These are phyloP conservation scores for Agelas oroides DNA, from an alignment of 37 sponge, comb jelly and placozoan species.

Conservation along the genomic window DNA sequence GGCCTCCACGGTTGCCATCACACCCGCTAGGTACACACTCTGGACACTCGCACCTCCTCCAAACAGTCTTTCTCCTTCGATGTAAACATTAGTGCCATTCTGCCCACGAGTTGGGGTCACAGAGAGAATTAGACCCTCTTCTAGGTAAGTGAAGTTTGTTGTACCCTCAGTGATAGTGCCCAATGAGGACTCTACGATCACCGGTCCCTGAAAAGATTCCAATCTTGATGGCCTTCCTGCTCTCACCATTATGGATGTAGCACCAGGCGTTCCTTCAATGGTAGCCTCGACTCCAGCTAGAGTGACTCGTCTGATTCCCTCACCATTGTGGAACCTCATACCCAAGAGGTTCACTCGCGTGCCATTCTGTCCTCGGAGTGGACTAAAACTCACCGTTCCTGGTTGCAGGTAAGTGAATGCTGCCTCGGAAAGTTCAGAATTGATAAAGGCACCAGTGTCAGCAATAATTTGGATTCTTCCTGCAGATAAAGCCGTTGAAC, in stretches of 20 bases:
- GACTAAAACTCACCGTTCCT: constrained; percentile 16
- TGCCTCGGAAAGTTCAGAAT: not conserved
- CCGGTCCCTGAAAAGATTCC: constrained; percentile 32
- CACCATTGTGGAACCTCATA: constrained; percentile 32
- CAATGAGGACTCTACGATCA: constrained; percentile 33
- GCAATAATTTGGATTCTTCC: constrained; percentile 49
- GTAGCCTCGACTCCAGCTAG: constrained; percentile 58
- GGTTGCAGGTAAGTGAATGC: constrained; percentile 41
- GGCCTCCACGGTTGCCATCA: constrained; percentile 17
- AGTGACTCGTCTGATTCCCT: constrained; percentile 30
- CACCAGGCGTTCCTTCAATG: not conserved
- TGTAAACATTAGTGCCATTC: constrained; percentile 50
- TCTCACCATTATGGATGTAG: constrained; percentile 30
- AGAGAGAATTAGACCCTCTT: constrained; percentile 56
- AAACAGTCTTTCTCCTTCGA: constrained; percentile 55
- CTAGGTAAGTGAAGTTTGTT: constrained; percentile 59
- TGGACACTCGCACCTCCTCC: constrained; percentile 57
- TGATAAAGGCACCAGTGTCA: constrained; percentile 57
- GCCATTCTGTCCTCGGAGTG: constrained; percentile 59
- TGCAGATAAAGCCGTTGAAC: not conserved
- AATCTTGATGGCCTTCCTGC: constrained; percentile 47
- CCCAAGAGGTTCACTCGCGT: constrained; percentile 66
- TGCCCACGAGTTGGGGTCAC: constrained; percentile 73
- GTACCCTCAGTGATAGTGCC: constrained; percentile 34
- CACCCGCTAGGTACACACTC: constrained; percentile 46